phyloP scores from a whole-genome alignment of 1,140 invertebrate genomes.

The Charaxes varanes region DNA sequence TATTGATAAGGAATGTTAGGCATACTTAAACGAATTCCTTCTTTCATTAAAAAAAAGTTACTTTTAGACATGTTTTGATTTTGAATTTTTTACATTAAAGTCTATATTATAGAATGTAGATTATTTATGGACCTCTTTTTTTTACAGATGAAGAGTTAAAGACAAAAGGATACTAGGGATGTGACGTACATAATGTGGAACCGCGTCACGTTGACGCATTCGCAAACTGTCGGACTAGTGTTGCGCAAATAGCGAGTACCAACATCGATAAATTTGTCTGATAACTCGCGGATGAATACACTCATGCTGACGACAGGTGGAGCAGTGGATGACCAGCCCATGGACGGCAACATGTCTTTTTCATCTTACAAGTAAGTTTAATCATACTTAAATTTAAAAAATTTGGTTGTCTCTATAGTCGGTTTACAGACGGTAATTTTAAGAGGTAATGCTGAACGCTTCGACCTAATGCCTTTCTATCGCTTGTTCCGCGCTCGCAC shows the following conservation, averaged over 20 bases:
- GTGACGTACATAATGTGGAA: conserved; percentile 41
- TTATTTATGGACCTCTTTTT: conserved; percentile 4
- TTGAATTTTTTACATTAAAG: too few species aligned
- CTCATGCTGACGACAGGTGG: conserved; percentile 64
- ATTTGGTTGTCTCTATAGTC: too few species aligned
- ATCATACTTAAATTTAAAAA: too few species aligned
- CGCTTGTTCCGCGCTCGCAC: too few species aligned
- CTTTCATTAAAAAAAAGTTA: too few species aligned
- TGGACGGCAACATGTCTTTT: conserved; percentile 64
- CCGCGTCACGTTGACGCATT: conserved; percentile 38
- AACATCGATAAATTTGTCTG: conserved; percentile 21
- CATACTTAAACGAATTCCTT: too few species aligned
- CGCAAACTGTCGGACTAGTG: conserved; percentile 30
- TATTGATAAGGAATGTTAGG: too few species aligned
- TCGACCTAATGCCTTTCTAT: too few species aligned
- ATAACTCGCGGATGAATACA: conserved; percentile 60
- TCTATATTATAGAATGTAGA: too few species aligned
- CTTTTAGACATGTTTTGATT: too few species aligned
- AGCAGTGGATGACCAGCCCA: conserved; percentile 54
- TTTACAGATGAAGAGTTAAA: conserved; percentile 22
- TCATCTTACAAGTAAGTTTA: conserved; percentile 57
- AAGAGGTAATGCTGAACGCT: too few species aligned
- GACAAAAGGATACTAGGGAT: conserved; percentile 36
- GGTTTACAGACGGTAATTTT: too few species aligned
- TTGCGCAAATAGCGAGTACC: conserved; percentile 22